phyloP scores from a whole-genome alignment of 2,113 vertebrate species.

The Neotoma lepida region DNA sequence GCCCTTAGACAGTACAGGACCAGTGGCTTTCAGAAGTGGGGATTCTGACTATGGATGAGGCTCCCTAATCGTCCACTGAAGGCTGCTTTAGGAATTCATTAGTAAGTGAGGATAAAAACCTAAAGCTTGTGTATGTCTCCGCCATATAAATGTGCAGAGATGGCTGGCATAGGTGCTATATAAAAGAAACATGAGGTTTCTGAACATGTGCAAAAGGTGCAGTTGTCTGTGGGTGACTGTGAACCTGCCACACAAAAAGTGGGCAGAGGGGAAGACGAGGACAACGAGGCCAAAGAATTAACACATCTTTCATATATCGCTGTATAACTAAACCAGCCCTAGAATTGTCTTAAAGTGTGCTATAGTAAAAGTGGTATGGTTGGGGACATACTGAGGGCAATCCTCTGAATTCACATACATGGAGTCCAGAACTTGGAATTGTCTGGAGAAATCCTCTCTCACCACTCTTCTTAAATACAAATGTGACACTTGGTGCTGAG shows the following conservation, averaged over 20 bases:
- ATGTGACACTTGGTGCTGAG: not conserved
- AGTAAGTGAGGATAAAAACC: not conserved
- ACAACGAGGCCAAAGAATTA: not conserved
- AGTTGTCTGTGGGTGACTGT: not conserved
- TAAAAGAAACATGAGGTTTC: not conserved
- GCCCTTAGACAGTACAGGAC: not conserved
- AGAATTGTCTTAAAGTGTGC: not conserved
- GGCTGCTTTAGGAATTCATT: not conserved
- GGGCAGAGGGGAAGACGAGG: not conserved
- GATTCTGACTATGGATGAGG: not conserved
- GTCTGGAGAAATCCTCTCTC: not conserved
- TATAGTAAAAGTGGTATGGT: not conserved
- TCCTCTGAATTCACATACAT: not conserved
- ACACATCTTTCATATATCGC: not conserved
- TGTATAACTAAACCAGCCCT: not conserved
- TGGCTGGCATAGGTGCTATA: fast-evolving
- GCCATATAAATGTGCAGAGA: not conserved
- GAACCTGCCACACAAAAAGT: not conserved
- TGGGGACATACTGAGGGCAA: not conserved
- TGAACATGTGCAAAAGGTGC: not conserved
- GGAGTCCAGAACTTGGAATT: not conserved
- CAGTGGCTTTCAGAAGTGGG: not conserved
- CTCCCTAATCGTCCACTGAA: not conserved
- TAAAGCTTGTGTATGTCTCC: not conserved
- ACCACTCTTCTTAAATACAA: not conserved